Percentiles rank a stretch among this genome's conserved stretches.
Evolutionary conservation across 2,888 invertebrate species (phyloP).

Genomic region (Dolichomitus sp.): DNA sequence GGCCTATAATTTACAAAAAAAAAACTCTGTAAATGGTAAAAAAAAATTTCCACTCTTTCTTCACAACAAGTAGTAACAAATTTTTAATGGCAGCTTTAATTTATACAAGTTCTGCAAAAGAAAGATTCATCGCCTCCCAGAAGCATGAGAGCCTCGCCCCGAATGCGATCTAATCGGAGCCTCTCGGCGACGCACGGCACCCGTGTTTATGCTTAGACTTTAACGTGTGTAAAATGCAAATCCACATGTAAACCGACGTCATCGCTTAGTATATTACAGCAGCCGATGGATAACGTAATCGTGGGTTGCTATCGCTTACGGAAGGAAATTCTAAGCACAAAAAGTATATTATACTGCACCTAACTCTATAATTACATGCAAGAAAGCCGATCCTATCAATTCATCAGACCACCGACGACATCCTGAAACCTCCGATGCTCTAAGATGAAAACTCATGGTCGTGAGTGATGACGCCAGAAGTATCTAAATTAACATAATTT

Average conservation of each 20-base stretch:
- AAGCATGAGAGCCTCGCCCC: slow-evolving; percentile 34
- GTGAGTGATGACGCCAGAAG: not conserved
- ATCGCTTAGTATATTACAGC: slow-evolving; percentile 13
- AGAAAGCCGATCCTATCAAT: slow-evolving; percentile 49
- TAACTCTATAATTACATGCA: slow-evolving; percentile 44
- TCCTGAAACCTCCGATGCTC: slow-evolving; percentile 19
- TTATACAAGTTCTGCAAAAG: not conserved
- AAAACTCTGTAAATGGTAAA: not conserved
- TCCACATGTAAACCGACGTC: slow-evolving; percentile 28
- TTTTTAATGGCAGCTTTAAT: not conserved
- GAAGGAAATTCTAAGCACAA: slow-evolving; percentile 61
- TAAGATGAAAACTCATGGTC: slow-evolving; percentile 6
- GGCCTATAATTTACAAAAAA: not conserved
- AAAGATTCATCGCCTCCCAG: not conserved
- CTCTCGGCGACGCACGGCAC: slow-evolving; percentile 26
- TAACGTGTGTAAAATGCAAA: slow-evolving; percentile 64
- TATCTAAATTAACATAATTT: not conserved
- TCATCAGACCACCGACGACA: slow-evolving; percentile 54
- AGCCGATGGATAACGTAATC: slow-evolving; percentile 27
- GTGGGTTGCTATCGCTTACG: slow-evolving; percentile 47
- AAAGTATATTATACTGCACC: slow-evolving; percentile 23
- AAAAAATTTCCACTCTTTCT: not conserved
- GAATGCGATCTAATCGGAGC: slow-evolving; percentile 61
- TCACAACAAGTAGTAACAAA: not conserved
- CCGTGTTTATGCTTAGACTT: slow-evolving; percentile 49